These are phyloP conservation scores for Popillia japonica DNA, from an alignment of 1,140 invertebrate species.

Conservation along the genomic window DNA sequence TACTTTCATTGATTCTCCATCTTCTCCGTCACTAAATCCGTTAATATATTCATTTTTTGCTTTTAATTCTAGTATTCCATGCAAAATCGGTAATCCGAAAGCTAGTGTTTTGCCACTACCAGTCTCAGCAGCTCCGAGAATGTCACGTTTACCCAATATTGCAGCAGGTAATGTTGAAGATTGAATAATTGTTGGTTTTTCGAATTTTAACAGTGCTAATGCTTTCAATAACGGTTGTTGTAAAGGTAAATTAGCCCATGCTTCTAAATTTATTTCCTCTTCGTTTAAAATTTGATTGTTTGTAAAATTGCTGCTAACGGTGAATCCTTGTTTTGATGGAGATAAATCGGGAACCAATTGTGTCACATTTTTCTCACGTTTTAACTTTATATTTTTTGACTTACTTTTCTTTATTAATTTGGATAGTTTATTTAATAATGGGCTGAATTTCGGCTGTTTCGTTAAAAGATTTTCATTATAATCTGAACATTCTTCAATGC, in stretches of 20 bases:
- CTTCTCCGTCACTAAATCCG: conserved; percentile 53
- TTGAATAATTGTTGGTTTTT: conserved; percentile 85
- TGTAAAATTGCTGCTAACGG: conserved; percentile 44
- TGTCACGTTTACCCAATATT: conserved; percentile 83
- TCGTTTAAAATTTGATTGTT: conserved; percentile 46
- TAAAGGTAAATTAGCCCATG: conserved; percentile 78
- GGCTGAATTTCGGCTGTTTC: not conserved
- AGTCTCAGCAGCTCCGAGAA: conserved; percentile 95
- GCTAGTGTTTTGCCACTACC: conserved; percentile 98
- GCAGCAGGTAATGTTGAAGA: conserved; percentile 81
- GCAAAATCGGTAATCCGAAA: conserved; percentile 92
- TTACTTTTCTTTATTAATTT: conserved; percentile 38
- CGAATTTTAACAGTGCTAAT: conserved; percentile 79
- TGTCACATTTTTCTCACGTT: not conserved
- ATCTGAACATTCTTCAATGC: conserved; percentile 69
- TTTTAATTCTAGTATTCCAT: conserved; percentile 81
- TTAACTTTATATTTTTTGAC: conserved; percentile 46
- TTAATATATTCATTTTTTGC: conserved; percentile 58
- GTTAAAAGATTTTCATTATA: conserved; percentile 63
- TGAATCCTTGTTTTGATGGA: conserved; percentile 46
- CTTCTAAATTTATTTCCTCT: conserved; percentile 53
- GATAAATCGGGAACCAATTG: conserved; percentile 36
- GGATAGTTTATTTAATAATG: not conserved
- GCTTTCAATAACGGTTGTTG: conserved; percentile 76
- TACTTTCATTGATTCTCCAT: conserved; percentile 70